Evolutionary conservation across 2,113 vertebrate genomes (phyloP), one percentile per base, ranked within the genome.

Genomic region (Steatornis caripensis): DNA sequence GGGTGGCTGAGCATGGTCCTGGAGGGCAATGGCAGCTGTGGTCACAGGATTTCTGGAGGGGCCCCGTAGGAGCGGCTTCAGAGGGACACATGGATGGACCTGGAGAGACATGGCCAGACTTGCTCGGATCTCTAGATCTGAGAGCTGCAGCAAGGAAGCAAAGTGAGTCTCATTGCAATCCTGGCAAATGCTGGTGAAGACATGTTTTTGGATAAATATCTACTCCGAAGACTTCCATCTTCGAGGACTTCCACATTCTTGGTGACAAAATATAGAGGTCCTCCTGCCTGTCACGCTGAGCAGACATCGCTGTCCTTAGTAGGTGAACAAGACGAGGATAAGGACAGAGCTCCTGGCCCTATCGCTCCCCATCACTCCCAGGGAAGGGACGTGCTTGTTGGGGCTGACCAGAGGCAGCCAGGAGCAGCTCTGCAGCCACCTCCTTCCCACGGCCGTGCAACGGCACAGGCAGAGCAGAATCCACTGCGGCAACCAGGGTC

Each of bases 371-470:
- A 10, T 53, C 54, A 6, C 30, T 57, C 30, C 29, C 20, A 27
- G 22, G 37, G 29, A 7, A 11, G 49, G 32, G 55, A 78, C 6
- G 7, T 37, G 12, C 34, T 75, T 36, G 15, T 17, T 39, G 48
- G 57, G 43, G 43, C 13, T 82, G 65, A 55, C 14, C 36, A 48
- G 74, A 30, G 64, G 34, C 64, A 69, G 34, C 45, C 34, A 46
- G 54, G 39, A 77, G 41, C 39, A 51, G 29, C 36, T 49, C 83
- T 64, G 57, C 62, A 60, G 32, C 45, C 62, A 24, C 30, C 39
- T 76, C 57, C 26, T 55, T 43, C 62, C 37, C 54, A 30, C 1
- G 13, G 61, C 27, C 43, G 19, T 0, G 0, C 1, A 2, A 29
- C 7, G 18, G 32, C 30, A 11, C 1, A 5, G 55, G 48, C 66